A percentile compares a stretch with the other conserved stretches of the same genome.
Evolutionary conservation across 2,113 vertebrate genomes (phyloP).

Genomic region (Heterotilapia buettikoferi): DNA sequence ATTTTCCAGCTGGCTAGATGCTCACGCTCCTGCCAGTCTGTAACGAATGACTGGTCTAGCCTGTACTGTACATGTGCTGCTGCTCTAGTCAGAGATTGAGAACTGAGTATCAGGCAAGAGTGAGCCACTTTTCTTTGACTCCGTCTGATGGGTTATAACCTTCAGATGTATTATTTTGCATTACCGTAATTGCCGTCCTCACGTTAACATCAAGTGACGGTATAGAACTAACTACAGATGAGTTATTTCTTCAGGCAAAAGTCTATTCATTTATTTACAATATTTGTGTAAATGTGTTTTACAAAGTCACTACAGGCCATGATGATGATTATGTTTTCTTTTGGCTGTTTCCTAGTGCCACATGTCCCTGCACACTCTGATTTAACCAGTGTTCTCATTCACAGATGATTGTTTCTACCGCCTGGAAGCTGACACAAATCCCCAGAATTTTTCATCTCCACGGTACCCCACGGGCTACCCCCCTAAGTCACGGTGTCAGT

Average conservation of each 20-base stretch:
- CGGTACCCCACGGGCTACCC: conserved; percentile 59
- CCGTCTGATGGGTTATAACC: conserved; percentile 1
- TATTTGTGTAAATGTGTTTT: neutral
- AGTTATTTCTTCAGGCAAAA: neutral
- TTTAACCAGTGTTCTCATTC: neutral
- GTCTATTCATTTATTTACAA: neutral
- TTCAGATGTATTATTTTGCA: neutral
- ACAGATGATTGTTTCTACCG: conserved; percentile 58
- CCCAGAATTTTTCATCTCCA: conserved; percentile 52
- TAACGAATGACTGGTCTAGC: conserved; percentile 39
- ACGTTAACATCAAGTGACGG: neutral
- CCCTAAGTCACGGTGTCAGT: conserved; percentile 64
- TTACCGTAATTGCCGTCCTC: neutral
- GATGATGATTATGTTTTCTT: neutral
- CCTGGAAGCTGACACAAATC: conserved; percentile 39
- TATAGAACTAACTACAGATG: neutral
- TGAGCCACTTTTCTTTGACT: neutral
- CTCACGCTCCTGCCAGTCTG: conserved; percentile 46
- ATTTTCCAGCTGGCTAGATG: conserved; percentile 67
- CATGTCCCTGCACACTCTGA: neutral
- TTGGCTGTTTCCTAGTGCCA: neutral
- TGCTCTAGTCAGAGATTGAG: conserved; percentile 30
- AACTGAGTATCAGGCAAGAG: neutral
- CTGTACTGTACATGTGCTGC: conserved; percentile 25
- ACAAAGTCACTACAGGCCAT: neutral